Evolutionary conservation across 2,113 vertebrate species (phyloP), one percentile per base, ranked within the genome.

Genomic region (Aspidoscelis tigris): DNA sequence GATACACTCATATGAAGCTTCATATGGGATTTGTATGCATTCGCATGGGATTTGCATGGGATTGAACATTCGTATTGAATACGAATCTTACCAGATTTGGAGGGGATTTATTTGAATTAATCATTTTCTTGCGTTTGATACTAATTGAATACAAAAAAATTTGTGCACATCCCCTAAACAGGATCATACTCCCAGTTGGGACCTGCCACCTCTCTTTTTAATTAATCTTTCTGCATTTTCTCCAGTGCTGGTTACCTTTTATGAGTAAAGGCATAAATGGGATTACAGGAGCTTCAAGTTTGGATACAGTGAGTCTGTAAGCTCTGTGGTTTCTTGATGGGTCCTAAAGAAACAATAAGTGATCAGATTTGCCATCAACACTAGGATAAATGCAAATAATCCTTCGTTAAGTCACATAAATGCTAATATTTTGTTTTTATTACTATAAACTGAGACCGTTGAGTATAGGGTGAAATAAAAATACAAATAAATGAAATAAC

Each of bases 241-340:
- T 5, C 65, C 86, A 83, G 78, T 74, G 88, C 53, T 86, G 80
- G 90, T 96, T 96, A 99, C 99, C 99, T 98, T 99, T 99, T 93
- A 99, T 99, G 84, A 99, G 96, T 90, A 99, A 95, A 0, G 99
- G 99, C 98, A 98, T 99, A 95, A 99, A 99, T 88, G 99, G 99
- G 91, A 99, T 99, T 93, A 99, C 95, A 85, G 99, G 99, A 66
- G 99, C 97, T 47, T 98, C 97, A 95, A 99, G 94, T 90, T 99
- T 99, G 88, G 98, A 96, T 78, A 98, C 96, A 16, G 97, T 98
- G 86, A 99, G 96, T 88, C 99, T 95, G 94, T 99, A 99, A 47
- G 97, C 96, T 79, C 99, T 94, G 90, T 99, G 99, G 92, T 99
- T 99, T 94, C 99, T 97, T 89, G 98, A 99, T 55, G 99, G 98